Evolutionary conservation across 64 coral and sea anemone species (phyloP).

Genomic region (Orbicella faveolata): DNA sequence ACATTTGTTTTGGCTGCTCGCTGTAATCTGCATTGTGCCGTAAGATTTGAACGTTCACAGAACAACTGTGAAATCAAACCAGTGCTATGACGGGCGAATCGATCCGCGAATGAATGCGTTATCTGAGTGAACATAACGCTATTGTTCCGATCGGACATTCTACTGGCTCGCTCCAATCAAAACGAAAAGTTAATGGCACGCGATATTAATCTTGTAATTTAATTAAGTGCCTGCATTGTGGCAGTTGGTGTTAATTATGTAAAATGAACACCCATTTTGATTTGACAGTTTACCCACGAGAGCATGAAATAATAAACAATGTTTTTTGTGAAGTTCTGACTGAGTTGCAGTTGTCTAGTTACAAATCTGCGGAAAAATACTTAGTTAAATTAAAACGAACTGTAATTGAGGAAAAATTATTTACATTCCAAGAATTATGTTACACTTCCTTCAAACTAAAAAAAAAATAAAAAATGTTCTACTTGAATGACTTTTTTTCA

Average conservation of each 20-base stretch:
- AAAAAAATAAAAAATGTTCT: no score
- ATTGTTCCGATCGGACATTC: not conserved
- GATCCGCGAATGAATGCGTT: not conserved
- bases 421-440: no score
- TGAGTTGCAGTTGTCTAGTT: not conserved
- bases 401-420: no score
- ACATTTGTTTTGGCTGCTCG: conserved; percentile 25
- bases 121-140: not conserved
- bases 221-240: conserved; percentile 7
- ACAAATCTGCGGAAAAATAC: not conserved
- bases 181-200: not conserved
- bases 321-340: not conserved
- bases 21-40: not conserved
- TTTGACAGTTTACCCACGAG: not conserved
- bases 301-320: not conserved
- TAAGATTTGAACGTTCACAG: not conserved
- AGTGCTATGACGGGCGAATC: not conserved
- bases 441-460: no score
- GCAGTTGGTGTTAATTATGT: conserved; percentile 28
- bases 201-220: conserved; percentile 32
- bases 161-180: not conserved
- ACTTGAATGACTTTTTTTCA: no score
- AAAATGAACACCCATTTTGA: conserved; percentile 14
- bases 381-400: no score
- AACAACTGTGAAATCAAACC: not conserved